Percentiles rank a stretch among this genome's conserved stretches.
These are phyloP conservation scores for Acanthurus tractus DNA, from an alignment of 2,797 vertebrate genomes.

Conservation along the genomic window DNA sequence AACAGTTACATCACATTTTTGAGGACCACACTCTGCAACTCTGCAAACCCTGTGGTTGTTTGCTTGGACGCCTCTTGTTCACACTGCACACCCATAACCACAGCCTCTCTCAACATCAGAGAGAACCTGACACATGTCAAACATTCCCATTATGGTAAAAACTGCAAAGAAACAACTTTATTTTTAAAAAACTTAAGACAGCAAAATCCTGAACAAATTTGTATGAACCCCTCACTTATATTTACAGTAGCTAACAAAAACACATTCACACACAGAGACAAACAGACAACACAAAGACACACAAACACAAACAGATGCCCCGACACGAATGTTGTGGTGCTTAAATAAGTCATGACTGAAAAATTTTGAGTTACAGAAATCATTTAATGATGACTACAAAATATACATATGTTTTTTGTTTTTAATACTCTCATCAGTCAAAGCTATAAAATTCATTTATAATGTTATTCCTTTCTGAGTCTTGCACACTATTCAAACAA, in stretches of 20 bases:
- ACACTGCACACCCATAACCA: too few relatives aligned
- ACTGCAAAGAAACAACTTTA: too few relatives aligned
- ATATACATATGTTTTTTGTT: not conserved
- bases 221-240: not conserved
- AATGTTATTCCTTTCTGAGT: conserved; percentile 1
- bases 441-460: not conserved
- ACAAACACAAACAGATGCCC: not conserved
- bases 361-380: not conserved
- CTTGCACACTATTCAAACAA: not conserved
- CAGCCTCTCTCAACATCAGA: too few relatives aligned
- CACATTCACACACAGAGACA: not conserved
- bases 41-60: too few relatives aligned
- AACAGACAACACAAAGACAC: too few relatives aligned
- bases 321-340: too few relatives aligned
- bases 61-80: too few relatives aligned
- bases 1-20: not conserved
- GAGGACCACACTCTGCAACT: too few relatives aligned
- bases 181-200: too few relatives aligned
- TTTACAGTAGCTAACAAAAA: not conserved
- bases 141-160: too few relatives aligned
- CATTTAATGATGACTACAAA: not conserved
- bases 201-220: too few relatives aligned
- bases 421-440: not conserved
- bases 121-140: too few relatives aligned
- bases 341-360: not conserved